Evolutionary conservation across 2,888 invertebrate genomes (phyloP), one percentile per base, ranked within the genome.

Genomic region (Agrypnus murinus): DNA sequence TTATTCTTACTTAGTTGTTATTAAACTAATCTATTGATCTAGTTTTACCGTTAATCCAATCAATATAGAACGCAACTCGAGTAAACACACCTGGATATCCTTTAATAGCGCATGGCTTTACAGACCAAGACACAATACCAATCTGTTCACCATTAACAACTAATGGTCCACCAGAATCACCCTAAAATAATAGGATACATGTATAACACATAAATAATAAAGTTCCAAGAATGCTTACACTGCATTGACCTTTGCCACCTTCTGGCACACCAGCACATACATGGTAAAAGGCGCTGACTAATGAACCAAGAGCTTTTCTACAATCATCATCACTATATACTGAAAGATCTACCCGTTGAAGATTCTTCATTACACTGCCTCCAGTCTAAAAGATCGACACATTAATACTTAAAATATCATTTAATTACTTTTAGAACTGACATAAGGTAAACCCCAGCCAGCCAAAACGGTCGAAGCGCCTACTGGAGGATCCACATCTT

Each of bases 11-110:
- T n/a, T n/a, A n/a, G n/a, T n/a, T n/a, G n/a, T n/a, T n/a, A n/a
- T n/a, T n/a, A n/a, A n/a, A n/a, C n/a, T n/a, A n/a, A n/a, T n/a
- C n/a, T n/a, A n/a, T n/a, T n/a, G n/a, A n/a, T n/a, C n/a, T n/a
- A n/a, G n/a, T 38, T 64, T 50, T 1, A 62, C 32, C 10, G n/a
- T 69, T 73, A 55, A 83, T 83, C 83, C 82, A 83, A 40, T 77
- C 76, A 32, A 79, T 69, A 57, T 76, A 83, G 12, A 59, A 71
- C 2, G 86, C 80, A 1, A 87, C 85, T 72, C 84, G 84, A 0
- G 86, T 84, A 60, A 84, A 86, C 6, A 87, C 86, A 3, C 86
- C 86, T 0, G 87, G 87, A 75, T 83, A 85, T 5, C 85, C 85
- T 2, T 82, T 80, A 2, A 80, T 74, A 0, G 86, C 80, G 53